Evolutionary conservation across 2,888 invertebrate species (phyloP).

Genomic region (Acrocera orbiculus): DNA sequence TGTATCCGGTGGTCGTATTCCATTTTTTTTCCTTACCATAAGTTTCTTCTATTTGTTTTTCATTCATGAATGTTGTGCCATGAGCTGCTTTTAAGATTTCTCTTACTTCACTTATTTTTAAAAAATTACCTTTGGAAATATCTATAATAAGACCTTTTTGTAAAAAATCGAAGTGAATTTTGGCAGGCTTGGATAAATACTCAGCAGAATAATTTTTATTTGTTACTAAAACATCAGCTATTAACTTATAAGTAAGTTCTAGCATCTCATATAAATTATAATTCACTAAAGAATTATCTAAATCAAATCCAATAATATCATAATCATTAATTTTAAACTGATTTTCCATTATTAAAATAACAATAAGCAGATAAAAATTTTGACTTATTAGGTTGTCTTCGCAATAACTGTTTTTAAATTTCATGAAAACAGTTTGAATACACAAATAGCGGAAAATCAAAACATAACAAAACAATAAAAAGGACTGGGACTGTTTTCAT

Average conservation of each 20-base stretch:
- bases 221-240: slow-evolving; percentile 43
- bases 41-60: slow-evolving; percentile 33
- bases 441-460: too few relatives aligned
- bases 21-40: slow-evolving; percentile 43
- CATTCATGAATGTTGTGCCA: slow-evolving; percentile 38
- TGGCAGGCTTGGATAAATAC: slow-evolving; percentile 35
- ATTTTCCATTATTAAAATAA: too few relatives aligned
- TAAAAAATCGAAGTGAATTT: slow-evolving; percentile 42
- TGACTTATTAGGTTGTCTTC: too few relatives aligned
- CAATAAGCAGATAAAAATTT: too few relatives aligned
- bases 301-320: slow-evolving; percentile 40
- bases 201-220: slow-evolving; percentile 37
- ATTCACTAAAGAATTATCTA: slow-evolving; percentile 54
- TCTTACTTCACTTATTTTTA: slow-evolving; percentile 44
- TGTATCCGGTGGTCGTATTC: slow-evolving; percentile 36
- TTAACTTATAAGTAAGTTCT: slow-evolving; percentile 39
- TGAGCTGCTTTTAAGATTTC: slow-evolving; percentile 45
- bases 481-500: too few relatives aligned
- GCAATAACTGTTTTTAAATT: too few relatives aligned
- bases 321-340: too few relatives aligned
- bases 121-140: slow-evolving; percentile 41
- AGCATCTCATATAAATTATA: slow-evolving; percentile 50
- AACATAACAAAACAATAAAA: too few relatives aligned
- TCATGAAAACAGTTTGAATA: too few relatives aligned
- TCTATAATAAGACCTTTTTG: slow-evolving; percentile 58